Evolutionary conservation across 2,888 invertebrate species (phyloP).

Genomic region (Apantesis nais): DNA sequence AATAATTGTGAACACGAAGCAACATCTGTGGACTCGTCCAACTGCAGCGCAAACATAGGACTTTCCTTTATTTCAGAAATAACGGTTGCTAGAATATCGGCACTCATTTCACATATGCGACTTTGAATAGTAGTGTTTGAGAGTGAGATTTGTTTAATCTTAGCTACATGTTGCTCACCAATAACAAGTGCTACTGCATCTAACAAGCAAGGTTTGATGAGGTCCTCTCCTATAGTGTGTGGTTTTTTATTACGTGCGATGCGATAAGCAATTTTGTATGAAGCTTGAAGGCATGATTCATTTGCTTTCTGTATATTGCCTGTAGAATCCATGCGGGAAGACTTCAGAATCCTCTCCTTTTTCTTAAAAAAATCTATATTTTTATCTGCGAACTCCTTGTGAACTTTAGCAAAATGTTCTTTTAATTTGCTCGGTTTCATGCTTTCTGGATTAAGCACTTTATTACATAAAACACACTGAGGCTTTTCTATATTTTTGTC

Average conservation of each 20-base stretch:
- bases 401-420: neutral
- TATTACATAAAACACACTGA: constrained; percentile 2
- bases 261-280: neutral
- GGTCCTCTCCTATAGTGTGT: constrained; percentile 3
- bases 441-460: neutral
- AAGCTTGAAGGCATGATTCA: neutral
- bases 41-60: neutral
- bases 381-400: neutral
- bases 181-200: neutral
- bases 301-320: neutral
- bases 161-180: neutral
- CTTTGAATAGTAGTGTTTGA: neutral
- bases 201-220: constrained; percentile 1
- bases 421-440: constrained; percentile 4
- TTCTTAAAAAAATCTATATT: neutral
- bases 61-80: neutral
- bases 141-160: constrained; percentile 1
- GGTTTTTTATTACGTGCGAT: constrained; percentile 1
- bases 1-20: no score
- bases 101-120: neutral
- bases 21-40: neutral
- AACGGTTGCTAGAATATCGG: neutral
- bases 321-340: neutral
- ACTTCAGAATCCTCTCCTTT: neutral
- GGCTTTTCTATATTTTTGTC: neutral